Percentiles rank a stretch among this genome's conserved stretches.
Conservation (phyloP, 2,113 vertebrate genomes). For the Bos indicus region DNA sequence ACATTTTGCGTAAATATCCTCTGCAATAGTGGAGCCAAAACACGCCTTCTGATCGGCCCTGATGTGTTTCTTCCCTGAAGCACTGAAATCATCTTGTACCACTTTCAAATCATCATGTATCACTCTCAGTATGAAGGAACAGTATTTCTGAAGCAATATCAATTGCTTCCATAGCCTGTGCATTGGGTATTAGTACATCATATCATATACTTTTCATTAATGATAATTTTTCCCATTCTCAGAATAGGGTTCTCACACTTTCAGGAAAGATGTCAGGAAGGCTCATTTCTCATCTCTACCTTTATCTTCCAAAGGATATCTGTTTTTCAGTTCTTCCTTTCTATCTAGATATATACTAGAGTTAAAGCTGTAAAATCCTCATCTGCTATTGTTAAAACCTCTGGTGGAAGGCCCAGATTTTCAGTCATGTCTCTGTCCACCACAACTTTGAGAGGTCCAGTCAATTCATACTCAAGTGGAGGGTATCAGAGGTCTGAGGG, state of each 20-base stretch:
- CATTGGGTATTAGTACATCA: too few species aligned
- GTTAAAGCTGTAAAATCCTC: not conserved
- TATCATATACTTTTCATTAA: too few species aligned
- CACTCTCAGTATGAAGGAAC: too few species aligned
- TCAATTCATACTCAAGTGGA: not conserved
- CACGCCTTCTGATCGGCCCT: not conserved
- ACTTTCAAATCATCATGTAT: not conserved
- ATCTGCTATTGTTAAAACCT: not conserved
- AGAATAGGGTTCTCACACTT: not conserved
- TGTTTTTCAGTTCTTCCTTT: not conserved
- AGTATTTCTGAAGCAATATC: not conserved
- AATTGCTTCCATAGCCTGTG: not conserved
- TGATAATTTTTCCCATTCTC: not conserved
- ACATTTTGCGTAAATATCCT: not conserved
- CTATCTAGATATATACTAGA: not conserved
- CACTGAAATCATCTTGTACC: not conserved
- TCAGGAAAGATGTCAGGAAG: not conserved
- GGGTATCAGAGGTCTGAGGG: not conserved
- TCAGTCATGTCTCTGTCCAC: not conserved
- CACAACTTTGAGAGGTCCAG: not conserved
- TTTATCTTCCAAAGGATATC: not conserved
- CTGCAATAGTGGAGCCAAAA: not conserved
- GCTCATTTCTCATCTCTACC: not conserved
- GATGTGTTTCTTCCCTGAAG: not conserved
- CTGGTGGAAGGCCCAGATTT: not conserved